A percentile compares a stretch with the other conserved stretches of the same genome.
Conservation (phyloP, 2,888 invertebrate genomes). For the Gymnosoma rotundatum region DNA sequence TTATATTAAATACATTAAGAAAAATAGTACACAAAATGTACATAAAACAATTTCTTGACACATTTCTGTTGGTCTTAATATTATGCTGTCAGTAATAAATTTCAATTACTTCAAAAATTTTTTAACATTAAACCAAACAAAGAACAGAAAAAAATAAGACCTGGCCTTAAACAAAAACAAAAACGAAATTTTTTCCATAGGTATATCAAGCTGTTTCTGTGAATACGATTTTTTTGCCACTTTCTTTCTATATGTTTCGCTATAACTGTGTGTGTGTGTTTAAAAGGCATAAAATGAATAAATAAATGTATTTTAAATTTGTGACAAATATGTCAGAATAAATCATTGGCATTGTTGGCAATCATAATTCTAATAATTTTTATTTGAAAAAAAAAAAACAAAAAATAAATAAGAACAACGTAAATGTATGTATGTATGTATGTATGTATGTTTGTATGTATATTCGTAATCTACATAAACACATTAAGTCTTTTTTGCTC, state of each 20-base stretch:
- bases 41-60: conserved; percentile 44
- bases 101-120: conserved; percentile 53
- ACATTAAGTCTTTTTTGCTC: conserved; percentile 38
- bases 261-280: neutral
- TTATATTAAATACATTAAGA: no score
- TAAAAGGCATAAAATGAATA: neutral
- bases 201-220: conserved; percentile 30
- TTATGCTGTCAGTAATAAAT: conserved; percentile 67
- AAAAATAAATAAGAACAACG: conserved; percentile 41
- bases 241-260: neutral
- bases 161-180: no score
- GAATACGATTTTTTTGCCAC: neutral
- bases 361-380: conserved; percentile 73
- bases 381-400: conserved; percentile 1
- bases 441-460: no score
- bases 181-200: neutral
- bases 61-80: conserved; percentile 53
- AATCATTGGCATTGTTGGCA: conserved; percentile 73
- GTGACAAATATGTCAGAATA: conserved; percentile 72
- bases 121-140: no score
- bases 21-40: neutral
- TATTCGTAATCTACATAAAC: conserved; percentile 53
- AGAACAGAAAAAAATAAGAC: neutral
- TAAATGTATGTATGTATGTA: conserved; percentile 18
- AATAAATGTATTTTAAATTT: conserved; percentile 56